Evolutionary conservation across 2,113 vertebrate genomes (phyloP).

Genomic region (Eubucco bourcierii): DNA sequence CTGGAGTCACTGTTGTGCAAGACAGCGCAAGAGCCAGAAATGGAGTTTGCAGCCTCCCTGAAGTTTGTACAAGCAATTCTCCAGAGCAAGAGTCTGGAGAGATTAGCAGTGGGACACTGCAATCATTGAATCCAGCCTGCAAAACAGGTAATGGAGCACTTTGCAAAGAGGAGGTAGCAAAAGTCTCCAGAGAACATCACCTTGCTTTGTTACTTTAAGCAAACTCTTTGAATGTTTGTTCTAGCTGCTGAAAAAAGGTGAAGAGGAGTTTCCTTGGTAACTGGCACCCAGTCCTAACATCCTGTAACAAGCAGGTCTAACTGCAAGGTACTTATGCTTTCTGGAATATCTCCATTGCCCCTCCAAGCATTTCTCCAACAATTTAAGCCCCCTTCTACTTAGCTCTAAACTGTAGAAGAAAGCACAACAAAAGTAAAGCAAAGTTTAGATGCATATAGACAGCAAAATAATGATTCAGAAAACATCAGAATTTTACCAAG

Average conservation of each 20-base stretch:
- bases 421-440: not conserved
- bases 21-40: not conserved
- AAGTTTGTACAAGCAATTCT: not conserved
- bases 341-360: constrained; percentile 7
- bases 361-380: not conserved
- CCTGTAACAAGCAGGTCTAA: constrained; percentile 17
- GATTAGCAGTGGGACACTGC: constrained; percentile 17
- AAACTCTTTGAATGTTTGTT: not conserved
- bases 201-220: constrained; percentile 21
- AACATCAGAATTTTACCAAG: not conserved
- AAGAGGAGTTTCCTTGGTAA: constrained; percentile 25
- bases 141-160: constrained; percentile 31
- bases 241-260: not conserved
- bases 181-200: constrained; percentile 9
- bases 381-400: not conserved
- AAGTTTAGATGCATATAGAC: not conserved
- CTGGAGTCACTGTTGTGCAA: constrained; percentile 14
- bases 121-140: not conserved
- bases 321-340: constrained; percentile 8
- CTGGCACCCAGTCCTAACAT: not conserved
- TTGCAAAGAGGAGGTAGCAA: constrained; percentile 3
- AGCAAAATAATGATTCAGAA: not conserved
- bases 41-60: constrained; percentile 9
- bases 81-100: not conserved
- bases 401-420: not conserved